Base-by-base conservation (phyloP, 2,797 vertebrate genomes). In the Sebastes miniatus region DNA sequence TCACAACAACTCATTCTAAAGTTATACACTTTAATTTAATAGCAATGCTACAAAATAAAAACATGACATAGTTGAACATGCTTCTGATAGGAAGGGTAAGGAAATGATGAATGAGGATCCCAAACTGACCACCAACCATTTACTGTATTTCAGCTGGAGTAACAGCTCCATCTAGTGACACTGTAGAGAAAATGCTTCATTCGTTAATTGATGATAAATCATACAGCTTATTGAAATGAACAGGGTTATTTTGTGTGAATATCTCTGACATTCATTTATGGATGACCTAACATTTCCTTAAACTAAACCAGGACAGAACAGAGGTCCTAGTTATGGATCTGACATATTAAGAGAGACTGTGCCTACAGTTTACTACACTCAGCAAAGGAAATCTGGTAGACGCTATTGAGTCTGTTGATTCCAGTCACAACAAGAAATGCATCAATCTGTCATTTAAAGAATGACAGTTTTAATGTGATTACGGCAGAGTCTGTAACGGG, bases 141-240 rank as follows among this genome's bases (percentile, higher is more conserved):
- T 0, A 39, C 39, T 8, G 47, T 14, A 36, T 34, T 65, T 25
- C 18, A 59, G 22, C 3, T 84, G 57, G 54, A 65, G 58, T 31
- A 82, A 82, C 61, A 81, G 20, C 85, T 10, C 89, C 88, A 72
- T 83, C 91, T 90, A 81, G 81, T 89, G 91, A 4, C 36, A 20
- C 0, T 20, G 0, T n/a, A 22, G 34, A 25, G 27, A 65, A 13
- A 83, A 13, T 34, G 76, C 89, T 81, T 8, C 4, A 8, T 36
- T 31, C 18, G 10, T 5, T 36, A 24, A 24, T 14, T 9, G 4
- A 25, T 14, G 10, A 20, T 4, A 43, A 36, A 39, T 18, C 14
- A 58, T 27, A 18, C 5, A 39, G 6, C 12, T 43, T 3, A 43
- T 52, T 39, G 3, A 43, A 56, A 74, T 52, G 10, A 39, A 24